Evolutionary conservation across 2,797 vertebrate species (phyloP).

Genomic region (Urosaurus nigricauda): DNA sequence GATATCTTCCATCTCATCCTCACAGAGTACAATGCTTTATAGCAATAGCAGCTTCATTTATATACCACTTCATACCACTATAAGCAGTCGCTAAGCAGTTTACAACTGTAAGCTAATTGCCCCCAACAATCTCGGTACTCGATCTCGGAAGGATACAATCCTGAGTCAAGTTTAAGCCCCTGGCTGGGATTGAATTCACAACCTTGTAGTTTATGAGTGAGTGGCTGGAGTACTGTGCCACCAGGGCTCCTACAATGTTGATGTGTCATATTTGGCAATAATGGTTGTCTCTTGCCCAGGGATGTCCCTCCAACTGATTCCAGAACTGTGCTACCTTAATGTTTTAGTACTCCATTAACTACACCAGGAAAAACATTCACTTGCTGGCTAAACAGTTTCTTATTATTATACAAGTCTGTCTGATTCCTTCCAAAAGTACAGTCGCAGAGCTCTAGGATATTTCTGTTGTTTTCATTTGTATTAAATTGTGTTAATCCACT

Average conservation of each 20-base stretch:
- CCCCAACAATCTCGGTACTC: too few relatives aligned
- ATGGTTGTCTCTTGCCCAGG: background rate
- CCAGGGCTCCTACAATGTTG: background rate
- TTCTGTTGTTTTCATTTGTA: constrained; percentile 20
- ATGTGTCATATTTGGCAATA: background rate
- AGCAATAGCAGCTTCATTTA: too few relatives aligned
- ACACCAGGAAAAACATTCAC: background rate
- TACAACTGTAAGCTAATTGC: too few relatives aligned
- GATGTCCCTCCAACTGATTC: background rate
- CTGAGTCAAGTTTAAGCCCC: too few relatives aligned
- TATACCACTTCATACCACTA: too few relatives aligned
- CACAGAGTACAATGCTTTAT: background rate
- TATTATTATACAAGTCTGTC: background rate
- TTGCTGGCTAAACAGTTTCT: constrained; percentile 2
- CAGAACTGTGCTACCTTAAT: background rate
- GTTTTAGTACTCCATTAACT: background rate
- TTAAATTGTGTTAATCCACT: constrained; percentile 24
- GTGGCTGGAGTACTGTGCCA: too few relatives aligned
- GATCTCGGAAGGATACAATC: too few relatives aligned
- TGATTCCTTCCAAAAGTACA: background rate
- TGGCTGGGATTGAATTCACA: too few relatives aligned
- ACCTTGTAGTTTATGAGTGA: too few relatives aligned
- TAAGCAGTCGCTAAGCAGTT: too few relatives aligned
- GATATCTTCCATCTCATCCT: background rate
- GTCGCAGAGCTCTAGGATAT: constrained; percentile 1